Evolutionary conservation across 2,113 vertebrate species (phyloP), one percentile per base, ranked within the genome.

Genomic region (Barnardius zonarius): DNA sequence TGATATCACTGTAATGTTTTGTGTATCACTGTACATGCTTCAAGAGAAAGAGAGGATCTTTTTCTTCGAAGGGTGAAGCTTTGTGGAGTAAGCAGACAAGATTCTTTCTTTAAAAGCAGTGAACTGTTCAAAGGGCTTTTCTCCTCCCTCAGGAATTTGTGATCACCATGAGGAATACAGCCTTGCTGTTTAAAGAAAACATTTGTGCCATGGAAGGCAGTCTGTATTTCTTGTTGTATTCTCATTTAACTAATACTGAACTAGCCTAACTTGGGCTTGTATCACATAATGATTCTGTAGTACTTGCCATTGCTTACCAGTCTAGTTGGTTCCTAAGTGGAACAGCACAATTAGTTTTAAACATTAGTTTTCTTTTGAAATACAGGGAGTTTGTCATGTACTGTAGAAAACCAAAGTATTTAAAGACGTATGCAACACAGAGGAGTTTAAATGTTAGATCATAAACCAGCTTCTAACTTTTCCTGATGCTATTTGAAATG

Each of bases 1-100:
- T 39, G 7, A 0, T 18, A 17, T 51, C 24, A 9, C 30, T 66
- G 0, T n/a, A 37, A 17, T 51, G 5, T 27, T 72, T 39, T 55
- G 6, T 48, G 2, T 35, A 25, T 64, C 31, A 39, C 14, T 17
- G 17, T 30, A 23, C 15, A 7, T 74, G 55, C 46, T 95, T 79
- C 0, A 1, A 62, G 51, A 73, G 41, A 48, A 75, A 49, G 46
- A 62, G 43, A 54, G 9, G 31, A 9, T 62, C 2, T 61, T 83
- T 77, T 84, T 84, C 46, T 20, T 77, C 0, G 1, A 49, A 79
- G 66, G 18, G 43, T 73, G 41, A 59, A 49, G 66, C 16, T 87
- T 81, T 89, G 28, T 5, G 2, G 48, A 13, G 4, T 37, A 49
- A 82, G 23, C 16, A 48, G 39, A 22, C 12, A 52, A 48, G 25